Conservation (phyloP, 37 sponge, comb jelly and placozoan species). For the Theonella swinhoei region DNA sequence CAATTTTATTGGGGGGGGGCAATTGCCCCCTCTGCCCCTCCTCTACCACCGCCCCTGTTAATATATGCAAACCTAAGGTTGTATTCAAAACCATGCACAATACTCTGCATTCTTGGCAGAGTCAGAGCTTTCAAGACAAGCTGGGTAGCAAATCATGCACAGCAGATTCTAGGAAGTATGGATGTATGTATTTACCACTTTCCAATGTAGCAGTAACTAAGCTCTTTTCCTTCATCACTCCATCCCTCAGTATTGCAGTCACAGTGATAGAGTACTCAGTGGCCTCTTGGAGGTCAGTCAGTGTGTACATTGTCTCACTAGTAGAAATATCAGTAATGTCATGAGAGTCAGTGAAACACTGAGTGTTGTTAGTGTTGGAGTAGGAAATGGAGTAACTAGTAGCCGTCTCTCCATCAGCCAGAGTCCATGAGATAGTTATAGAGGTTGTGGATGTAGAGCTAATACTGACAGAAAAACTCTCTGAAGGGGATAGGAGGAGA, state of each 20-base stretch:
- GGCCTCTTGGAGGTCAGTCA: neutral
- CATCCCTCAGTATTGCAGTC: neutral
- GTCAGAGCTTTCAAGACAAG: too few species aligned
- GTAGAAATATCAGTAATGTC: neutral
- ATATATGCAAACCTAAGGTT: too few species aligned
- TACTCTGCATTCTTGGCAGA: too few species aligned
- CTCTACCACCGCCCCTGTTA: too few species aligned
- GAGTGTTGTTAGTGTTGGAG: neutral
- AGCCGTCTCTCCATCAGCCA: neutral
- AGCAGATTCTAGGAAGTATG: too few species aligned
- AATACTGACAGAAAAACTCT: neutral
- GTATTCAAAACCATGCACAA: too few species aligned
- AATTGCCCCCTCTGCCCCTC: too few species aligned
- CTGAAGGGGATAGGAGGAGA: too few species aligned
- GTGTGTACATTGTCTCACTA: neutral
- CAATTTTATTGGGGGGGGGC: too few species aligned
- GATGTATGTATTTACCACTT: too few species aligned
- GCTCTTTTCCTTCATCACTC: neutral
- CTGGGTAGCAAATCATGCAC: too few species aligned
- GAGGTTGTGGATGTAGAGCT: neutral
- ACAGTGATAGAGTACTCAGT: neutral
- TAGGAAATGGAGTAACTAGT: neutral
- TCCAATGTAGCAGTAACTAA: neutral
- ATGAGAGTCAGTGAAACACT: neutral
- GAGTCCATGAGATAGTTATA: neutral